These are phyloP conservation scores for Polypedilum pembai DNA, from an alignment of 1,140 invertebrate species.

Conservation along the genomic window DNA sequence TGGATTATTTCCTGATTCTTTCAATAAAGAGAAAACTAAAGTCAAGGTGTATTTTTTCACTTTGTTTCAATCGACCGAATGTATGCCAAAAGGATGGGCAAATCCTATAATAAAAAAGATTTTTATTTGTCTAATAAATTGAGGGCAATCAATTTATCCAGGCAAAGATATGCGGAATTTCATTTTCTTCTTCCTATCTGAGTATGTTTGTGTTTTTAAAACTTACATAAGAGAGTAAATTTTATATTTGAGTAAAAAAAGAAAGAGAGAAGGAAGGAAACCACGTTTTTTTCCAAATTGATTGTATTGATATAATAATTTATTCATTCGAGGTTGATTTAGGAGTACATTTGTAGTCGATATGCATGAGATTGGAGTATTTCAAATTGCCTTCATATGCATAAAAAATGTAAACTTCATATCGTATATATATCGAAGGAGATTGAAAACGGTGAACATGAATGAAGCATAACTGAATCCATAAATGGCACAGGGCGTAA, in stretches of 20 bases:
- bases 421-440: not conserved
- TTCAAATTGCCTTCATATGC: constrained; percentile 17
- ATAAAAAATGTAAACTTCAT: not conserved
- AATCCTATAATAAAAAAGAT: not conserved
- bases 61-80: not conserved
- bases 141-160: constrained; percentile 8
- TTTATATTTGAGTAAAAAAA: not conserved
- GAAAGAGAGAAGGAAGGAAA: not conserved
- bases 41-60: not conserved
- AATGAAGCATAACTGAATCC: constrained; percentile 11
- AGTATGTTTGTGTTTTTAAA: not conserved
- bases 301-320: constrained; percentile 20
- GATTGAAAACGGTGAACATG: not conserved
- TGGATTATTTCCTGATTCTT: not conserved
- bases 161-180: not conserved
- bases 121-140: constrained; percentile 20
- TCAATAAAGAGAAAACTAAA: not conserved
- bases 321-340: constrained; percentile 18
- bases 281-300: not conserved
- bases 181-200: not conserved
- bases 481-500: not conserved
- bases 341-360: constrained; percentile 14
- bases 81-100: constrained; percentile 1
- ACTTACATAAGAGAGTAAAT: not conserved
- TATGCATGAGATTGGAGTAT: not conserved